Evolutionary conservation across 1,140 invertebrate genomes (phyloP), one percentile per base, ranked within the genome.

Genomic region (Zeugodacus cucurbitae): DNA sequence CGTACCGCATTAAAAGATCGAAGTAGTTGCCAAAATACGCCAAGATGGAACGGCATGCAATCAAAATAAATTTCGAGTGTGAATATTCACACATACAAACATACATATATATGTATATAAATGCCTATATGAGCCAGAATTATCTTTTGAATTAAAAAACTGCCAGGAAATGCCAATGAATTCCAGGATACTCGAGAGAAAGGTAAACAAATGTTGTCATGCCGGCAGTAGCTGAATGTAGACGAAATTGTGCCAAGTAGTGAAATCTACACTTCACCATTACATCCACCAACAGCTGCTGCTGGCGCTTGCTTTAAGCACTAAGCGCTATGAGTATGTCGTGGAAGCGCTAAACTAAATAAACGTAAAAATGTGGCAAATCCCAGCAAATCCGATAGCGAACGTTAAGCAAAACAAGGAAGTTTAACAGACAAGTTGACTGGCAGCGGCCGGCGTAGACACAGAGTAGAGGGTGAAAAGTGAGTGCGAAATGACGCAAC

Each of bases 341-440:
- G 74, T 48, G 8, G 74, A n/a, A 48, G 41, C 74, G 41, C 74
- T 82, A 48, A 82, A 48, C 74, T 48, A 82, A 82, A 44, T 82
- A 82, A 82, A 82, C 74, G 41, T 82, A 82, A 82, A 82, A 82
- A 48, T 82, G 26, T 26, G 74, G 32, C 37, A 54, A 82, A 82
- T 82, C 74, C 44, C 74, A 82, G 37, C n/a, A 54, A 82, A 82
- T 82, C 74, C 74, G 74, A 82, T 82, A 54, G 74, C 44, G 41
- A 48, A 82, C 74, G 11, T 82, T 82, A 82, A 82, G 41, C 37
- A 82, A 82, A 82, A 82, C 74, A 54, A 82, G 41, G 41, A 82
- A 48, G 74, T 54, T 44, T 22, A 41, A n/a, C 70, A 41, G 70
- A 74, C 70, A 41, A 41, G 37, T 29, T 82, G n/a, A 48, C 22